A percentile compares a stretch with the other conserved stretches of the same genome.
phyloP scores from a whole-genome alignment of 2,888 invertebrate genomes.

The Cephus sareptanus region DNA sequence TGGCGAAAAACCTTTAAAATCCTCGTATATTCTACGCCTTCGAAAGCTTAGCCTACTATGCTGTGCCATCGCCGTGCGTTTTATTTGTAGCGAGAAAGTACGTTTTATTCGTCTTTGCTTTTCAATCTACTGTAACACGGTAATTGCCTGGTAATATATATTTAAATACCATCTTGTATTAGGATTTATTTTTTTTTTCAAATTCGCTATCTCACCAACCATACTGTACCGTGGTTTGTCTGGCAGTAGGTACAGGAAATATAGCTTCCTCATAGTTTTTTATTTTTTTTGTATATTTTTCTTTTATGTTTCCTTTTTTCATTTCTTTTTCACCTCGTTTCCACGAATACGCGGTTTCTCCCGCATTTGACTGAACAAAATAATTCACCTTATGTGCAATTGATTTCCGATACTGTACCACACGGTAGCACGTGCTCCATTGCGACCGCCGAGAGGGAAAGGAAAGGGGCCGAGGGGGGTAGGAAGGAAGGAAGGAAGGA shows the following conservation, averaged over 20 bases:
- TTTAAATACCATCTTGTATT: neutral
- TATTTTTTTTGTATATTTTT: neutral
- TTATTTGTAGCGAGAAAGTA: constrained; percentile 5
- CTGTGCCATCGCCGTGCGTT: constrained; percentile 9
- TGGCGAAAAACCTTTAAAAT: neutral
- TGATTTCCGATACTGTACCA: neutral
- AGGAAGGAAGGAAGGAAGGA: neutral
- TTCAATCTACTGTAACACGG: neutral
- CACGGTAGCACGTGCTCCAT: neutral
- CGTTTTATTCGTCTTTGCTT: constrained; percentile 7
- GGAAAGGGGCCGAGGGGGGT: neutral
- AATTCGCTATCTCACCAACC: neutral
- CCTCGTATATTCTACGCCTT: neutral
- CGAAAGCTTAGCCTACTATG: neutral
- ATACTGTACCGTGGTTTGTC: neutral
- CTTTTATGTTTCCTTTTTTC: neutral
- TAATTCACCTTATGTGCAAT: neutral
- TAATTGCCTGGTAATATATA: neutral
- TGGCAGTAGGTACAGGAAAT: neutral
- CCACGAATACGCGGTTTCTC: constrained; percentile 9
- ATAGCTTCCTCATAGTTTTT: neutral
- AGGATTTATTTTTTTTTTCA: neutral
- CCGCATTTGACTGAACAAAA: neutral
- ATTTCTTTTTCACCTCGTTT: neutral
- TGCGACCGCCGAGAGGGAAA: neutral